Base-by-base conservation (phyloP, 2,113 vertebrate genomes). In the Dolichotis patagonum region DNA sequence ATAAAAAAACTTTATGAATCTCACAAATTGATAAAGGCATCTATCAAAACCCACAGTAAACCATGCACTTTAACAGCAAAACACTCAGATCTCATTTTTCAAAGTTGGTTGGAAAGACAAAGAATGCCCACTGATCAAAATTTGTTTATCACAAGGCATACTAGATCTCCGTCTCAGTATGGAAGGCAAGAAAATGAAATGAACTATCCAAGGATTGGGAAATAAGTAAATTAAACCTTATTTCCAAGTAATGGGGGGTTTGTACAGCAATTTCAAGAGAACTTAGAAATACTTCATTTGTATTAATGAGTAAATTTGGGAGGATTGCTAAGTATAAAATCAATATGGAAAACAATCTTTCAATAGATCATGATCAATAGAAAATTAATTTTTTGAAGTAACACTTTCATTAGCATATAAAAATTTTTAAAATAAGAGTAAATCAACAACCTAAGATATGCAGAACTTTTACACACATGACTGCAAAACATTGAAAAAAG, bases 201-300 rank as follows among this genome's bases (percentile, higher is more conserved):
- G 60, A 83, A 88, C 93, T 46, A 20, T 11, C 8, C 87, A 90
- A 24, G 32, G 3, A 32, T 9, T n/a, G 5, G 32, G 20, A 13
- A 20, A 69, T 41, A 90, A 77, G 60, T 41, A 65, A 24, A 83
- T 46, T 86, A 60, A 77, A 35, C 1, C 43, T 82, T 35, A 77
- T 35, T 85, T 77, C 6, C 35, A 89, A 46, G 63, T 73, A 12
- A 73, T 63, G 56, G 20, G 41, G 16, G 26, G 56, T 88, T 69
- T 54, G 71, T 6, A 71, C 3, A 75, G 16, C 30, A 88, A n/a
- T 81, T 22, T 5, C 46, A 81, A 89, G 13, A 75, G 7, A 88
- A 93, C 46, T 93, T 95, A 49, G 30, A 92, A 96, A 87, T 58
- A 12, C 81, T 78, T 69, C 19, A 52, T 62, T 69, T 86, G 13